Percentiles rank a stretch among this genome's conserved stretches.
phyloP scores from a whole-genome alignment of 2,113 vertebrate species.

The Sapajus apella region DNA sequence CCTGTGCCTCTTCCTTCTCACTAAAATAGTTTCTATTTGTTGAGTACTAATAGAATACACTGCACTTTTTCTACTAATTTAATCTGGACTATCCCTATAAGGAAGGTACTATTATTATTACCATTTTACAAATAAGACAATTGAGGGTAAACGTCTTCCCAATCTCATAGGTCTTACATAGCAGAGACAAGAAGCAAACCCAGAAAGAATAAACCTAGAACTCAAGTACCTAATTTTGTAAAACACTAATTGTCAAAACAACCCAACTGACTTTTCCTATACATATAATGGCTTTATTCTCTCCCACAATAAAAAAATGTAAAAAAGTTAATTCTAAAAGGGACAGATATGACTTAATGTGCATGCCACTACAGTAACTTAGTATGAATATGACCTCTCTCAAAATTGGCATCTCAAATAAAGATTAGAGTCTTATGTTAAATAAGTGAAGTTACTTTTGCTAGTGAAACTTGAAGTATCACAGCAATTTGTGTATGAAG shows the following conservation, averaged over 20 bases:
- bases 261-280: not conserved
- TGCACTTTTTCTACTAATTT: not conserved
- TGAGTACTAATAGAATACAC: not conserved
- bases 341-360: not conserved
- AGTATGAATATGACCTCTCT: not conserved
- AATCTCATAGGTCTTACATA: not conserved
- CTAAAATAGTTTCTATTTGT: not conserved
- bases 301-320: not conserved
- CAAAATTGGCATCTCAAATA: constrained; percentile 10
- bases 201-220: not conserved
- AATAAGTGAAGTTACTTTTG: not conserved
- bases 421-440: not conserved
- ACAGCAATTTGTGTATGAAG: not conserved
- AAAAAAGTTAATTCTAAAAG: not conserved
- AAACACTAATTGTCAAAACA: not conserved
- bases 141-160: not conserved
- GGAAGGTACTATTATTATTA: not conserved
- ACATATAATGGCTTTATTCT: not conserved
- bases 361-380: not conserved
- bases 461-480: not conserved
- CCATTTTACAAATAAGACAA: constrained; percentile 21
- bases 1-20: not conserved
- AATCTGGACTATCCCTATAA: not conserved
- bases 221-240: not conserved
- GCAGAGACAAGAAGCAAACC: not conserved